Evolutionary conservation across 2,888 invertebrate genomes (phyloP).

Genomic region (Tyria jacobaeae): DNA sequence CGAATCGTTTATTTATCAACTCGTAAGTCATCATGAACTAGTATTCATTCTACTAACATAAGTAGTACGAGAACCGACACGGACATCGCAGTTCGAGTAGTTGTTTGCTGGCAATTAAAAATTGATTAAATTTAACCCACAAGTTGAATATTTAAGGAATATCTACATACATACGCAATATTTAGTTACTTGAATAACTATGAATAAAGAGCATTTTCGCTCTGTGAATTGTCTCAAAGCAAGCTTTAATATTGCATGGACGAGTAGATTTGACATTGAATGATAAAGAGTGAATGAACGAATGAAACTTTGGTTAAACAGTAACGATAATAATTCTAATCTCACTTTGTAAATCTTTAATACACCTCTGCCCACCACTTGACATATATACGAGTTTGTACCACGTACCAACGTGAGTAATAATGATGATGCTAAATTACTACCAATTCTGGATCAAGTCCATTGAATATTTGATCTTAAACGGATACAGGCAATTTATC

Average conservation of each 20-base stretch:
- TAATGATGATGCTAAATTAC: slow-evolving; percentile 31
- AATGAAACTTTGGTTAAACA: too few relatives aligned
- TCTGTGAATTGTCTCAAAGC: too few relatives aligned
- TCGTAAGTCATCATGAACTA: neutral
- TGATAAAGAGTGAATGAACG: neutral
- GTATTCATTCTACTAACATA: neutral
- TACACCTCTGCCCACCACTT: too few relatives aligned
- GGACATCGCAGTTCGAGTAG: neutral
- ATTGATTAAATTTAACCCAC: neutral
- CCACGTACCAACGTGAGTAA: neutral
- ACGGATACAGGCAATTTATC: slow-evolving; percentile 40
- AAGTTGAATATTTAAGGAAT: neutral
- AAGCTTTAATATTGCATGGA: neutral
- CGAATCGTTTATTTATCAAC: neutral
- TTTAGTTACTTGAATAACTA: too few relatives aligned
- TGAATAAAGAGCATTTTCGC: too few relatives aligned
- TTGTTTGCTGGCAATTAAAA: slow-evolving; percentile 1
- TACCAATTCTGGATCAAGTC: slow-evolving; percentile 8
- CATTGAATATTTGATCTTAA: slow-evolving; percentile 27
- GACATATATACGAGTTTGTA: too few relatives aligned
- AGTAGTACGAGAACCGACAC: neutral
- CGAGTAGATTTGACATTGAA: neutral
- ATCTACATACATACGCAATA: too few relatives aligned
- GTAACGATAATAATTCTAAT: too few relatives aligned
- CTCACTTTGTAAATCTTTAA: too few relatives aligned